These are phyloP conservation scores for Acrocyrtus sp. DNA, from an alignment of 2,888 invertebrate genomes.

Conservation along the genomic window DNA sequence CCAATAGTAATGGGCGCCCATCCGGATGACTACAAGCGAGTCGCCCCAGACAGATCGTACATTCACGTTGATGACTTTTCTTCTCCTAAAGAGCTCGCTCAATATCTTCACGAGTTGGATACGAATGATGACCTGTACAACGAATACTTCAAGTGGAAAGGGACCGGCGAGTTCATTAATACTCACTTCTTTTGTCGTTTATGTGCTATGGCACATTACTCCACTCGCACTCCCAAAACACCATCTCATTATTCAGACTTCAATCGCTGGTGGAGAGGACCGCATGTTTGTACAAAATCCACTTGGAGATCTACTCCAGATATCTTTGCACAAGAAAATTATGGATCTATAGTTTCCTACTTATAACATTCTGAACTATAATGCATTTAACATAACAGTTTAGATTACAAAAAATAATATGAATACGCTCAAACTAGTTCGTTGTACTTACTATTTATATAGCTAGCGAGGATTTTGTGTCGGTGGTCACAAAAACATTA, in stretches of 20 bases:
- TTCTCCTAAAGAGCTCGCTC: conserved; percentile 85
- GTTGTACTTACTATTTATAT: no score
- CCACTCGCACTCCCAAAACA: conserved; percentile 51
- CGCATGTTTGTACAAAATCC: conserved; percentile 76
- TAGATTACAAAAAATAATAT: background rate
- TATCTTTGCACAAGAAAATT: conserved; percentile 60
- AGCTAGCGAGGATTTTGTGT: no score
- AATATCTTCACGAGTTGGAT: conserved; percentile 85
- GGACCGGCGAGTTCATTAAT: conserved; percentile 95
- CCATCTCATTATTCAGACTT: conserved; percentile 78
- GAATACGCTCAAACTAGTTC: no score
- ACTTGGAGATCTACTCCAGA: conserved; percentile 72
- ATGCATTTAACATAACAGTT: conserved; percentile 9
- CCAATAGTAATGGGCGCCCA: conserved; percentile 97
- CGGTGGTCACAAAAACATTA: no score
- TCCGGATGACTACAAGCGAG: conserved; percentile 88
- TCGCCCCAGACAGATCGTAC: conserved; percentile 90
- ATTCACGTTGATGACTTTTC: conserved; percentile 96
- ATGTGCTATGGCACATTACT: conserved; percentile 85
- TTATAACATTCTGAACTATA: no score
- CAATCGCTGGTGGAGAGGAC: conserved; percentile 93
- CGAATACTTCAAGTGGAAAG: conserved; percentile 93
- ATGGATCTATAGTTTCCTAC: conserved; percentile 44
- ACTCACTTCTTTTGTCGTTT: conserved; percentile 94
- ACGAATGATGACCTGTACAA: conserved; percentile 90